Conservation (phyloP, 1,140 invertebrate genomes). For the Panulirus ornatus region DNA sequence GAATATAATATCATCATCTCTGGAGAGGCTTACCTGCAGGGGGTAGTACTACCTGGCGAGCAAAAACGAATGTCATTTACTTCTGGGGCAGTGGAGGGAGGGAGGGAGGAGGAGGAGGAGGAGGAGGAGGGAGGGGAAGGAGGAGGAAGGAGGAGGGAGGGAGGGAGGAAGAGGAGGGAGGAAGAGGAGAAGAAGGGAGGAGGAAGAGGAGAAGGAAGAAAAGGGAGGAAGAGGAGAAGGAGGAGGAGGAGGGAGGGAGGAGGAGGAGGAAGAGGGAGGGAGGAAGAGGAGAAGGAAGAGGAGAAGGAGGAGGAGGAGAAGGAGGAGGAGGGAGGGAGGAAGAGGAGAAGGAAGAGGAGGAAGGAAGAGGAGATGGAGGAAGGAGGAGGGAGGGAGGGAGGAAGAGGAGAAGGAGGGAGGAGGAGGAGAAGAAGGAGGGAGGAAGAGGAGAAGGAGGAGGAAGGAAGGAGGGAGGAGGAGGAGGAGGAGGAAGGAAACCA, state of each 20-base stretch:
- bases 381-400: constrained; percentile 11
- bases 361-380: no score
- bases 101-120: neutral
- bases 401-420: neutral
- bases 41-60: no score
- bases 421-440: neutral
- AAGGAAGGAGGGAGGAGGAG: neutral
- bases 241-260: neutral
- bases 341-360: neutral
- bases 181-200: neutral
- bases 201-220: neutral
- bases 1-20: no score
- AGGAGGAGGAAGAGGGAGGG: constrained; percentile 11
- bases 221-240: neutral
- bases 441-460: neutral
- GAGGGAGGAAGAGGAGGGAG: constrained; percentile 36
- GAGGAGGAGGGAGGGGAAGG: neutral
- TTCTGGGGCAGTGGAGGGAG: no score
- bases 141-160: constrained; percentile 22
- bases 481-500: constrained; percentile 3
- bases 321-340: constrained; percentile 40
- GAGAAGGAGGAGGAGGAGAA: constrained; percentile 19
- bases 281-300: constrained; percentile 37
- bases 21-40: no score
- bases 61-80: no score